Base-by-base conservation (phyloP, 2,113 vertebrate species). In the Cepphus grylle region DNA sequence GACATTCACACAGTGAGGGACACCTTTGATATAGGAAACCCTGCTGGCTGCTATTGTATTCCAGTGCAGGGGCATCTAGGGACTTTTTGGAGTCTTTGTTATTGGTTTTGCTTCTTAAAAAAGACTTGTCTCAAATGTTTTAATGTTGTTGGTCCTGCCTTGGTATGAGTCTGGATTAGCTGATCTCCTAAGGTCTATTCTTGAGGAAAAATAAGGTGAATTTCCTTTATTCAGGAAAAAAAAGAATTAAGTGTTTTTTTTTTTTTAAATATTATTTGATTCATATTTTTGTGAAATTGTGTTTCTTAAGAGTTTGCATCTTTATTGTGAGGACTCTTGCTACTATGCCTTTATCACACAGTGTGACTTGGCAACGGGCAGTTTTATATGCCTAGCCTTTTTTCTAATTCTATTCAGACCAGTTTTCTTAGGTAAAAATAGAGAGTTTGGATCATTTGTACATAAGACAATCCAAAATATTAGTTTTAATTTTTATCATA, bases 231-330 rank as follows among this genome's bases (percentile, higher is more conserved):
- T 77, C 20, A 62, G 50, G 4, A 45, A 27, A 58, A 63, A 32
- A 2, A 5, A 7, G 0, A 30, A 9, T 49, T 6, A 81, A 25
- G 5, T 5, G 0, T 17, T 38, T 34, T 15, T 49, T 26, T 38
- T n/a, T n/a, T n/a, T n/a, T n/a, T n/a, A 34, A 61, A 0, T 43
- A 53, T 67, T 49, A 26, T 49, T 66, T 65, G 8, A 49, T 47
- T 43, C 1, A 34, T 86, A 55, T 67, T 85, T 81, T 87, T 92
- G 14, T 77, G 29, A 63, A 8, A n/a, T 55, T 78, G 10, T 58
- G 15, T 77, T 88, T 86, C 49, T 72, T 38, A 50, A 63, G 36
- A 40, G 12, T 66, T 91, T 87, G 4, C 10, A 25, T 76, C 40
- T 78, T 87, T 73, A 15, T 73, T 89, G 43, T 30, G 58, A 88